A percentile compares a stretch with the other conserved stretches of the same genome.
phyloP scores from a whole-genome alignment of 2,888 invertebrate species.

The Nesidiocoris tenuis region DNA sequence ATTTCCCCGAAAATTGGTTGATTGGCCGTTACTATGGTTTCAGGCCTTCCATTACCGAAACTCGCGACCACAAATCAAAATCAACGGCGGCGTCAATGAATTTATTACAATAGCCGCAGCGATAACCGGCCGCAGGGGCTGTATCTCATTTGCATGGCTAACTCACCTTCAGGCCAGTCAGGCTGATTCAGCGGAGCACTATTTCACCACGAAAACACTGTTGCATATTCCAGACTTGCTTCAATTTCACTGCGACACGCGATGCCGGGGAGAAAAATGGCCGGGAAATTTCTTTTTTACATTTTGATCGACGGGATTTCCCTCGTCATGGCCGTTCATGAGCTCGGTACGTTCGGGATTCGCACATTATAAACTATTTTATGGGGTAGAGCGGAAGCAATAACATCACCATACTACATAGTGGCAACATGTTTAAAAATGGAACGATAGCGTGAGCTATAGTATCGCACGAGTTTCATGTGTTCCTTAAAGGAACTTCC shows the following conservation, averaged over 20 bases:
- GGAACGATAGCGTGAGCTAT: too few relatives aligned
- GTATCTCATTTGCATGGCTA: constrained; percentile 5
- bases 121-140: background rate
- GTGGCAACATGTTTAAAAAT: too few relatives aligned
- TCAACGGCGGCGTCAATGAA: background rate
- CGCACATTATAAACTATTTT: too few relatives aligned
- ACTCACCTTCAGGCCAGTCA: background rate
- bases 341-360: too few relatives aligned
- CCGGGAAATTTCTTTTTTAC: background rate
- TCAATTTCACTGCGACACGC: constrained; percentile 1
- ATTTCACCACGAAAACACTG: constrained; percentile 7
- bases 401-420: too few relatives aligned
- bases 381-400: too few relatives aligned
- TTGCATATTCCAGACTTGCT: constrained; percentile 13
- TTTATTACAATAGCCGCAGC: background rate
- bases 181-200: background rate
- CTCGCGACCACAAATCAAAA: background rate
- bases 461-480: too few relatives aligned
- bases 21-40: background rate
- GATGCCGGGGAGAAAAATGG: background rate
- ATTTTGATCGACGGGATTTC: background rate
- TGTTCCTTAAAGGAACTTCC: too few relatives aligned
- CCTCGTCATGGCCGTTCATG: too few relatives aligned
- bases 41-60: background rate
- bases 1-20: background rate